phyloP scores from a whole-genome alignment of 2,888 invertebrate species.

The Apamea crenata region DNA sequence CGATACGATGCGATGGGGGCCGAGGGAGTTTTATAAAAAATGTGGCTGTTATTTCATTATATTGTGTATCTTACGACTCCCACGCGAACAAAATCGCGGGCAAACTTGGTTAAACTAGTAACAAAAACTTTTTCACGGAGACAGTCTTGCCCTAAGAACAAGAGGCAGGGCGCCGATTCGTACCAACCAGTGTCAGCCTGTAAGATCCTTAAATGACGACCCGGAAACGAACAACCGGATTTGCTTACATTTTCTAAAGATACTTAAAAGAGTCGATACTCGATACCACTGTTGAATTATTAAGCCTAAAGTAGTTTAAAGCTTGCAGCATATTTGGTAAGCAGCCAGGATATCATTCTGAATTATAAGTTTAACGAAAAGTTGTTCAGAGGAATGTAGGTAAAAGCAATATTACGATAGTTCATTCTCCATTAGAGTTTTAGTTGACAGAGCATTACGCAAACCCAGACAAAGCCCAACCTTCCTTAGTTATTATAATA shows the following conservation, averaged over 20 bases:
- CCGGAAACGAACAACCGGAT: constrained; percentile 48
- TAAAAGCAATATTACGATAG: not conserved
- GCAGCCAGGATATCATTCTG: not conserved
- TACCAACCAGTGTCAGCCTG: constrained; percentile 72
- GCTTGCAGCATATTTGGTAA: not conserved
- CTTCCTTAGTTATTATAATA: constrained; percentile 50
- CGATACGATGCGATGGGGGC: not conserved
- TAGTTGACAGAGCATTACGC: constrained; percentile 18
- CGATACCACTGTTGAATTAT: constrained; percentile 6
- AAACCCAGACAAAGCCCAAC: constrained; percentile 34
- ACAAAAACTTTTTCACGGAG: constrained; percentile 61
- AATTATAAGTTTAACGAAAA: not conserved
- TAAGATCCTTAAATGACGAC: constrained; percentile 64
- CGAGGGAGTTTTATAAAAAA: not conserved
- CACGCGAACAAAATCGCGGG: not conserved
- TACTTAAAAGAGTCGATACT: constrained; percentile 19
- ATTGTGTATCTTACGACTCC: not conserved
- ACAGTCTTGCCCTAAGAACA: constrained; percentile 56
- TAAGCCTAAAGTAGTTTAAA: not conserved
- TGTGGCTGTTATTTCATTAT: too few relatives aligned
- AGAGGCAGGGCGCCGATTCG: constrained; percentile 69
- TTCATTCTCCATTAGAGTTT: not conserved
- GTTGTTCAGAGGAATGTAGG: not conserved
- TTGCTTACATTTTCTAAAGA: constrained; percentile 39
- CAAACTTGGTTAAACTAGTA: constrained; percentile 30